Evolutionary conservation across 2,797 vertebrate species (phyloP), one percentile per base, ranked within the genome.

Genomic region (Rallus crepitans): DNA sequence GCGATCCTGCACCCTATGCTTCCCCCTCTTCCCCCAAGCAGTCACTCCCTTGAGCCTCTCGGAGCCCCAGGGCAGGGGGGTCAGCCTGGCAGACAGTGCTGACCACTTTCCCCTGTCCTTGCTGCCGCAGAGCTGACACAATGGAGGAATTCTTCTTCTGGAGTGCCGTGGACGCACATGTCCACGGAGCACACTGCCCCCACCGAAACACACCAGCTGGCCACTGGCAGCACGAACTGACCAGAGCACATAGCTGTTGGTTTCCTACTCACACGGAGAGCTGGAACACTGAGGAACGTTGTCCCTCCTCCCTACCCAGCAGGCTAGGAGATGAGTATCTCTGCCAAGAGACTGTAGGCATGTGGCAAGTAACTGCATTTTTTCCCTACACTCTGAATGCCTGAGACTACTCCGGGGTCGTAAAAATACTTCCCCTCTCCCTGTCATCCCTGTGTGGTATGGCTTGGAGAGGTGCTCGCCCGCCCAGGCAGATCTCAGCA

Each of bases 11-110:
- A 31, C 21, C 2, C 52, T 76, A 42, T 39, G 2, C 12, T 3
- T 42, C n/a, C 0, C 15, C 0, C 4, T 42, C 30, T 0, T 50
- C 0, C 33, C 40, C 10, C 2, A 2, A 15, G 24, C 6, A n/a
- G 45, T 23, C 2, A 0, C 8, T 69, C 23, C 27, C 71, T 63
- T 3, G 0, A 20, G 45, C 18, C 56, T 80, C 40, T 12, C 1
- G 0, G 42, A 71, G 35, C 61, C 40, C 31, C 7, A 3, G 42
- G 31, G 13, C 2, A 8, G 12, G 9, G 24, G 10, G 11, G 11
- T 39, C 88, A 82, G 31, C 76, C 69, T 16, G 63, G 64, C 69
- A 77, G 52, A 25, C 68, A 33, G 50, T 6, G 3, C 39, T 1
- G 0, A 9, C 8, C 0, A 0, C 24, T 76, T 9, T 40, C 52